phyloP scores from a whole-genome alignment of 2,888 invertebrate genomes.

The Trichogramma evanescens region DNA sequence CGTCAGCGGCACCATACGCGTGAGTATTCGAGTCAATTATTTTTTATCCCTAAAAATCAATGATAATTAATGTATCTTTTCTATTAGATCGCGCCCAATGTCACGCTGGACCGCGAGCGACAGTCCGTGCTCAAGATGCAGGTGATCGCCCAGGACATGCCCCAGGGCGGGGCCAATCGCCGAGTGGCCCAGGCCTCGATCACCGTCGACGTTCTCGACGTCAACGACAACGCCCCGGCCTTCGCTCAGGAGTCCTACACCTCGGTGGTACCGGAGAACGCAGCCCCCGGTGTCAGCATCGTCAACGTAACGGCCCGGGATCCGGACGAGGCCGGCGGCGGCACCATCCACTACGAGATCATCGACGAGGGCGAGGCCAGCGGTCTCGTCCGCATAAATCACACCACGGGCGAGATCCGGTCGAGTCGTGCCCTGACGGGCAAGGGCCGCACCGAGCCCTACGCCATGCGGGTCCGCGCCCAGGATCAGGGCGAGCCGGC shows the following conservation, averaged over 20 bases:
- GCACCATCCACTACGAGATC: constrained; percentile 65
- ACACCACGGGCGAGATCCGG: constrained; percentile 60
- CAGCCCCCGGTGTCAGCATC: constrained; percentile 59
- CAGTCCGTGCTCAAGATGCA: constrained; percentile 63
- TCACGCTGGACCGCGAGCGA: constrained; percentile 65
- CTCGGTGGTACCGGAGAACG: constrained; percentile 73
- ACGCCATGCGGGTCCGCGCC: constrained; percentile 61
- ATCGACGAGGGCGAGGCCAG: constrained; percentile 67
- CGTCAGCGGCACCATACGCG: constrained; percentile 61
- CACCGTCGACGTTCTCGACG: constrained; percentile 64
- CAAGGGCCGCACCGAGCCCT: constrained; percentile 68
- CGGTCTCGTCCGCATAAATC: constrained; percentile 65
- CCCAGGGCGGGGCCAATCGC: constrained; percentile 62
- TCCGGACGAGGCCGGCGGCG: constrained; percentile 68
- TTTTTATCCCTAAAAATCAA: background rate
- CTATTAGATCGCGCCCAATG: constrained; percentile 55
- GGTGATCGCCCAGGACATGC: constrained; percentile 70
- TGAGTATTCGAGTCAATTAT: constrained; percentile 31
- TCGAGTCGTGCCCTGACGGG: constrained; percentile 64
- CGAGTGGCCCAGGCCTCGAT: constrained; percentile 59
- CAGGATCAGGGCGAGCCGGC: constrained; percentile 61
- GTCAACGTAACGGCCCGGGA: constrained; percentile 66
- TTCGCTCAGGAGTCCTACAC: constrained; percentile 61
- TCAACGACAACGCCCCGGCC: constrained; percentile 70
- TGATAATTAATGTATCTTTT: background rate